Conservation (phyloP, 2,888 invertebrate genomes). For the Asteroscopus sphinx region DNA sequence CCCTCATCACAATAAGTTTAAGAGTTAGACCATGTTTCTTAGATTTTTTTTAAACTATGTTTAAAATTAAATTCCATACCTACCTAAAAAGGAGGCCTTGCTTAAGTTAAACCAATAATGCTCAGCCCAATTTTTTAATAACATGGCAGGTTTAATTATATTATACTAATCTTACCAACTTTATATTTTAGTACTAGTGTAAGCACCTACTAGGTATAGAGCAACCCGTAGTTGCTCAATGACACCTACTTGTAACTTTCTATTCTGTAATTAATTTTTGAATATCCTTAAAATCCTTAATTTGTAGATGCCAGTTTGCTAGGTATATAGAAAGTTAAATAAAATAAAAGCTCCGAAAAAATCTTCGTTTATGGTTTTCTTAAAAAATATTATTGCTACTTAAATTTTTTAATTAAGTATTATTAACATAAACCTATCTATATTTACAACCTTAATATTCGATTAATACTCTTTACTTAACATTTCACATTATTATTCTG, state of each 20-base stretch:
- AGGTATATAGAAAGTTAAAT: neutral
- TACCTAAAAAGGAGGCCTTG: no score
- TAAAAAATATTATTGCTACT: slow-evolving; percentile 35
- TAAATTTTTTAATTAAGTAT: slow-evolving; percentile 12
- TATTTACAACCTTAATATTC: slow-evolving; percentile 75
- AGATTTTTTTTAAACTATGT: no score
- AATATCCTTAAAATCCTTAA: neutral
- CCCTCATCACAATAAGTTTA: no score
- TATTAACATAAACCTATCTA: slow-evolving; percentile 42
- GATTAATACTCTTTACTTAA: slow-evolving; percentile 53
- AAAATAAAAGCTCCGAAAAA: slow-evolving; percentile 19
- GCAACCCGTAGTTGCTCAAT: no score
- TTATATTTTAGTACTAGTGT: no score
- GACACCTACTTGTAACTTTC: neutral
- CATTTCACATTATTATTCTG: slow-evolving; percentile 31
- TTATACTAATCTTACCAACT: no score
- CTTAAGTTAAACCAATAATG: no score
- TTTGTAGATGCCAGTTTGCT: neutral
- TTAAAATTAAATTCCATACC: no score
- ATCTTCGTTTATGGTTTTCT: slow-evolving; percentile 20
- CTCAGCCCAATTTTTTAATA: no score
- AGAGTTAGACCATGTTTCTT: no score
- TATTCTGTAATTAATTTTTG: slow-evolving; percentile 12
- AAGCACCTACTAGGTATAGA: no score
- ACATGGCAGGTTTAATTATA: no score